Base-by-base conservation (phyloP, 1,140 invertebrate species). In the Zaprionus tsacasi region DNA sequence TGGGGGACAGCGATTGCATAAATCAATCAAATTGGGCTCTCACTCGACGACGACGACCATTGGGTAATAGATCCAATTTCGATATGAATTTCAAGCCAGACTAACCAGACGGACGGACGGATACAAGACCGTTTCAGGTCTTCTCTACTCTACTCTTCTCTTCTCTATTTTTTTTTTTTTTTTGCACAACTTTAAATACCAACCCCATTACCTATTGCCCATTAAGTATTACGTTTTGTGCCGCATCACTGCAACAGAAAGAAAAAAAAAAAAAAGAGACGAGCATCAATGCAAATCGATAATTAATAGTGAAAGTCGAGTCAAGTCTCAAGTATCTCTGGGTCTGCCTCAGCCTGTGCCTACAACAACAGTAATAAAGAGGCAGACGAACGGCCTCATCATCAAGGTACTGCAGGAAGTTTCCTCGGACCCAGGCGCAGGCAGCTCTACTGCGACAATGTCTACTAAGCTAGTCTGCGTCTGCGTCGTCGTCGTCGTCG, bases 51-150 rank as follows among this genome's bases (percentile, higher is more conserved):
- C 54, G 77, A 61, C 60, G 81, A 68, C 54, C 81, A 89, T 89
- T 89, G 85, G 81, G 85, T 90, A 89, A 89, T 89, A 89, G 85
- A 90, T 90, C 78, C 86, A 89, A 89, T 89, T 89, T 90, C 86
- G 85, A 89, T 89, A 89, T 89, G 85, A 90, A 89, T 72, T 79
- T 76, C 68, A 69, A 15, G 45, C 48, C 63, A 70, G 78, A 81
- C 83, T 81, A 48, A 40, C 13, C 38, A 40, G 13, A n/a, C 38
- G 12, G 43, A n/a, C 38, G 12, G 43, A 17, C 43, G 43, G 43
- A 50, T 25, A 25, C 52, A 55, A 30, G 27, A 55, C 40, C 8
- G 27, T 33, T 27, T 79, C 73, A 78, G 85, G 83, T 63, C 81
- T 89, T 72, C 68, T 87, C 65, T 64, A 67, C 13, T 59, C 6